These are phyloP conservation scores for Lepidochrysops patricia DNA, from an alignment of 2,888 invertebrate genomes.

Conservation along the genomic window DNA sequence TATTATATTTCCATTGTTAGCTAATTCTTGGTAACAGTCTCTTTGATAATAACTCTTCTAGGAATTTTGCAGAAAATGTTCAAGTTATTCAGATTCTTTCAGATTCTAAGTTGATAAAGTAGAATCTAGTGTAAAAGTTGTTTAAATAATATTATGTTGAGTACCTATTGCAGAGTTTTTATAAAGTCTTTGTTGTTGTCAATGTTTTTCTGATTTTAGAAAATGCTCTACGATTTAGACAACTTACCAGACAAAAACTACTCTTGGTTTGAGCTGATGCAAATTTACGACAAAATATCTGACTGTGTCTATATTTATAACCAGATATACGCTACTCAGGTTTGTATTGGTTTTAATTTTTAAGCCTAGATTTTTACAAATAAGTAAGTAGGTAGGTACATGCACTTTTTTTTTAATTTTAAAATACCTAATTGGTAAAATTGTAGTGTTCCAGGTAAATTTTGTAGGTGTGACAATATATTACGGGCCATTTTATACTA, in stretches of 20 bases:
- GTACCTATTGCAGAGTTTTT: too few relatives aligned
- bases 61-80: background rate
- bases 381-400: too few relatives aligned
- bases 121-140: too few relatives aligned
- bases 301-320: constrained; percentile 45
- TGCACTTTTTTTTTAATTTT: too few relatives aligned
- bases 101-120: background rate
- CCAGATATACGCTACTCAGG: constrained; percentile 46
- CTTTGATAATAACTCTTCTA: background rate
- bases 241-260: constrained; percentile 26
- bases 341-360: constrained; percentile 21
- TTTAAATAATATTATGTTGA: too few relatives aligned
- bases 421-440: too few relatives aligned
- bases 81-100: background rate
- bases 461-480: too few relatives aligned
- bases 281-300: constrained; percentile 49
- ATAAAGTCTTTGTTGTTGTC: too few relatives aligned
- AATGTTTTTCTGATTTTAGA: constrained; percentile 27
- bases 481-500: too few relatives aligned
- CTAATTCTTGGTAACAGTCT: background rate
- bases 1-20: background rate
- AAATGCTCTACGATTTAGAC: constrained; percentile 25
- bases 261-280: constrained; percentile 53
- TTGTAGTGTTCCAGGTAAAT: too few relatives aligned
- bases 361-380: background rate